Base-by-base conservation (phyloP, 2,888 invertebrate species). In the Lasiommata megera region DNA sequence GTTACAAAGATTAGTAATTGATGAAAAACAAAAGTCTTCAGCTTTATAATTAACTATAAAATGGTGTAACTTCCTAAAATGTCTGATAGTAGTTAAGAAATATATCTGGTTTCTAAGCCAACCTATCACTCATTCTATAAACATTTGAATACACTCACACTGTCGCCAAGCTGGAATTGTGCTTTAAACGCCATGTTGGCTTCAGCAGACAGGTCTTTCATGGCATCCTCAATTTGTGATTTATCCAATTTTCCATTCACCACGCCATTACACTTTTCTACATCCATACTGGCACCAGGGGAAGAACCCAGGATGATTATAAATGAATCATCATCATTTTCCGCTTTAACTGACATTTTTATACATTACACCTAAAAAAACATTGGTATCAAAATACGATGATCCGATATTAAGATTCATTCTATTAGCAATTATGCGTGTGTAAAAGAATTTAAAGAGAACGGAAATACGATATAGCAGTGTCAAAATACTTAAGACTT, bases 251-350 rank as follows among this genome's bases (percentile, higher is more conserved):
- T 67, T 3, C 70, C 74, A 28, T 71, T 74, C 31, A 71, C 70
- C 0, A 73, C 56, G 0, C 80, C 80, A 48, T 80, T 79, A 57
- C 74, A 79, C 51, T 82, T 82, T n/a, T 62, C 66, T 8, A 82
- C 67, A 52, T 85, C 86, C 64, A 90, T 61, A 58, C 88, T 89
- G 0, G 79, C 70, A 0, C 84, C 82, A 0, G 90, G 90, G 3
- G 90, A 90, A 0, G 84, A 75, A 3, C 88, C 87, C 12, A 91
- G 79, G 36, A 69, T 56, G 59, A 91, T 85, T 36, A 91, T 89
- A 66, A 90, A 90, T 0, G 91, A 91, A 34, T 91, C 91, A 37
- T 91, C 91, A 44, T 88, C 89, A 65, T 70, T 74, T 53, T 83
- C 80, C 14, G 67, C 54, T 50, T 70, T 75, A 36, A 75, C 62